Percentiles rank a stretch among this genome's conserved stretches.
Evolutionary conservation across 1,140 invertebrate species (phyloP).

Genomic region (Aphaenogaster rudis): DNA sequence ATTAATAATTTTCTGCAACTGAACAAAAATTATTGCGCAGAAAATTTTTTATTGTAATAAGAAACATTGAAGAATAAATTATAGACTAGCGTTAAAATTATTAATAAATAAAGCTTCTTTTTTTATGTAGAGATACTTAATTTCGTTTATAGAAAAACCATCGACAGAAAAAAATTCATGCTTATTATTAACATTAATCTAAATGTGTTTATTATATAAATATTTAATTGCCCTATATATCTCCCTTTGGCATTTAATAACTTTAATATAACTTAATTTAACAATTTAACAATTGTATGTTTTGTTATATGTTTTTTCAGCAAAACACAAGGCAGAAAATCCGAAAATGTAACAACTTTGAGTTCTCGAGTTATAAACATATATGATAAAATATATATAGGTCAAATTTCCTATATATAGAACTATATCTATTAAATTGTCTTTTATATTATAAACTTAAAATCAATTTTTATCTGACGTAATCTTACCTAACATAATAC

Average conservation of each 20-base stretch:
- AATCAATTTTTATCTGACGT: not conserved
- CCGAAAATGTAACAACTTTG: too few species aligned
- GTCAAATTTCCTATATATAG: not conserved
- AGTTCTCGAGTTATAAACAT: too few species aligned
- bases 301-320: not conserved
- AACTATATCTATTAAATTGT: not conserved
- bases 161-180: not conserved
- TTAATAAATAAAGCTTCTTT: not conserved
- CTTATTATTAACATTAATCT: not conserved
- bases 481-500: not conserved
- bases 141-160: not conserved
- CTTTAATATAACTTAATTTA: not conserved
- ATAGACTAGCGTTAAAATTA: not conserved
- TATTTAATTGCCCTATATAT: not conserved
- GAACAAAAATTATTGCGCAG: not conserved
- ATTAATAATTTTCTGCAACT: not conserved
- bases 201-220: not conserved
- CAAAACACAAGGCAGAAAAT: not conserved
- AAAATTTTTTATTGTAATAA: not conserved
- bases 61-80: not conserved
- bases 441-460: not conserved
- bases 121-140: not conserved
- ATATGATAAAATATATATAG: not conserved
- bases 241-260: not conserved
- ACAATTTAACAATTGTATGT: not conserved